phyloP scores from a whole-genome alignment of 2,888 invertebrate genomes.

The Heliconius ethilla region DNA sequence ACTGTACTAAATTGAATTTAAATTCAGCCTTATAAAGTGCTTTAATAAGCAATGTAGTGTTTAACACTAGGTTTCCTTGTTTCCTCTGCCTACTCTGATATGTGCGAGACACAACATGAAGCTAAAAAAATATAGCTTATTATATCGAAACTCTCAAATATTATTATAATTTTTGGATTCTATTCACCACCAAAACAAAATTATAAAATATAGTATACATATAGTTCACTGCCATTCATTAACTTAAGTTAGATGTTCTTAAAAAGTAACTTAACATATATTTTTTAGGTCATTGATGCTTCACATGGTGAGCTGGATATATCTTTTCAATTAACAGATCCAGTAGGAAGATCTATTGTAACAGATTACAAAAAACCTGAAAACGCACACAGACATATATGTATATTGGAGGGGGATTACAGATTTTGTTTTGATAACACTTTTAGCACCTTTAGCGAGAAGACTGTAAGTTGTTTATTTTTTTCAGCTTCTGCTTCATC shows the following conservation, averaged over 20 bases:
- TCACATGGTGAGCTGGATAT: slow-evolving; percentile 92
- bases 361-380: slow-evolving; percentile 88
- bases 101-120: not conserved
- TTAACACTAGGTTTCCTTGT: not conserved
- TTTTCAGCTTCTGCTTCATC: not conserved
- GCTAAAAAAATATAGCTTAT: no score
- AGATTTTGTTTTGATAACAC: slow-evolving; percentile 94
- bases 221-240: no score
- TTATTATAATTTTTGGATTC: no score
- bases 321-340: slow-evolving; percentile 88
- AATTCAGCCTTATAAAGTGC: no score
- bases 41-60: not conserved
- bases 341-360: slow-evolving; percentile 84
- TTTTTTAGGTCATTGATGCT: slow-evolving; percentile 88
- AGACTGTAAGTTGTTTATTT: slow-evolving; percentile 83
- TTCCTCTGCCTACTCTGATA: not conserved
- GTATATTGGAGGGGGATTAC: slow-evolving; percentile 86
- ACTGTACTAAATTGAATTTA: no score
- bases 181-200: no score
- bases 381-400: slow-evolving; percentile 84
- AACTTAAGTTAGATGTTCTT: not conserved
- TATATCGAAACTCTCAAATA: no score
- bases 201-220: no score
- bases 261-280: not conserved
- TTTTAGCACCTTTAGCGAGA: slow-evolving; percentile 85